Evolutionary conservation across 1,140 invertebrate species (phyloP).

Genomic region (Metopolophium dirhodum): DNA sequence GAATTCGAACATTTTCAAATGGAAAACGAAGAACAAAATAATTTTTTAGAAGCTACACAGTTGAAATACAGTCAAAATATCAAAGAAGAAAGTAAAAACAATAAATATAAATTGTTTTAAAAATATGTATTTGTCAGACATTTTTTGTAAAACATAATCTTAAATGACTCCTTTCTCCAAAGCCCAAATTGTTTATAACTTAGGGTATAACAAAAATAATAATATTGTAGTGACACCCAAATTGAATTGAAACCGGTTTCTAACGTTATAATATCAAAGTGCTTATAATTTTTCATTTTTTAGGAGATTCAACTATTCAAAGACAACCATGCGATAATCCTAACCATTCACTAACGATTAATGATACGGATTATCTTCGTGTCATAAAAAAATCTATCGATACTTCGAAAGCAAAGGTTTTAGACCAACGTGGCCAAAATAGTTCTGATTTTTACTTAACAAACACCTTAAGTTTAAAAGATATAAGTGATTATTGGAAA

Average conservation of each 20-base stretch:
- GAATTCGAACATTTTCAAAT: slow-evolving; percentile 14
- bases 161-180: background rate
- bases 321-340: background rate
- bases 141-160: background rate
- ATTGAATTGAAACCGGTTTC: background rate
- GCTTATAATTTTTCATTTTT: background rate
- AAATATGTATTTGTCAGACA: background rate
- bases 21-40: background rate
- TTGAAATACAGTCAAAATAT: background rate
- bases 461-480: slow-evolving; percentile 60
- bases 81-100: background rate
- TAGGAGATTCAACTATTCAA: background rate
- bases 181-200: too few species aligned
- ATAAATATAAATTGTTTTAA: background rate
- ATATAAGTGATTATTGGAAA: slow-evolving; percentile 67
- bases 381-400: slow-evolving; percentile 13
- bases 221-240: background rate
- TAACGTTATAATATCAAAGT: background rate
- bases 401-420: background rate
- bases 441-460: background rate
- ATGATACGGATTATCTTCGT: background rate
- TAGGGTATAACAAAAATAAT: background rate
- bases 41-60: background rate
- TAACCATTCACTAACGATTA: background rate
- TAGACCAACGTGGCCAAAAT: background rate